A percentile compares a stretch with the other conserved stretches of the same genome.
Evolutionary conservation across 2,797 vertebrate genomes (phyloP).

Genomic region (Catharus ustulatus): DNA sequence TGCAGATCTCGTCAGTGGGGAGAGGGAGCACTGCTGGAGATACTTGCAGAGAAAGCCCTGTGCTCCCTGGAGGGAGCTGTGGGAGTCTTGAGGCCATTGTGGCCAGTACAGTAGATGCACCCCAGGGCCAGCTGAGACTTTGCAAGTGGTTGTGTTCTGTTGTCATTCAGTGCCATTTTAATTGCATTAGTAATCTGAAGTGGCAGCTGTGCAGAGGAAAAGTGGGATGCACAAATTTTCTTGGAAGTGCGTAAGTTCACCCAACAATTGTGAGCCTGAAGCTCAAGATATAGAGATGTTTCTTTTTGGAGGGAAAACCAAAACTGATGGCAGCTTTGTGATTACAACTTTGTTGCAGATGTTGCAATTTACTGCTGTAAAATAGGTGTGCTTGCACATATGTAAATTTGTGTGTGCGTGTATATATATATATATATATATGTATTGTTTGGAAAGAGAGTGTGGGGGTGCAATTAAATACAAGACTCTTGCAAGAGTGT

Average conservation of each 20-base stretch:
- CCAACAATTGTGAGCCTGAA: neutral
- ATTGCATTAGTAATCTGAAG: slow-evolving; percentile 9
- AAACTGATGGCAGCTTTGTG: neutral
- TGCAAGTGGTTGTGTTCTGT: neutral
- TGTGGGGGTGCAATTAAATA: neutral
- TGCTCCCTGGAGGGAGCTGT: neutral
- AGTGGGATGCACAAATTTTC: neutral
- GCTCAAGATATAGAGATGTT: neutral
- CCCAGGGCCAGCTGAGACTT: neutral
- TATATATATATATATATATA: neutral
- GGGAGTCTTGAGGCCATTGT: neutral
- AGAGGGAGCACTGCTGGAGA: neutral
- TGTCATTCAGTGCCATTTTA: neutral
- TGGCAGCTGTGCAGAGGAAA: neutral
- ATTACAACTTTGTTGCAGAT: neutral
- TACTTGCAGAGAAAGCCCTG: accelerated
- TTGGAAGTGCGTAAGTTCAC: neutral
- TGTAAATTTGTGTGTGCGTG: accelerated
- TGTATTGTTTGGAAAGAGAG: neutral
- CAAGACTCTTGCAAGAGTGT: neutral
- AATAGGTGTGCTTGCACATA: neutral
- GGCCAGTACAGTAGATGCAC: accelerated
- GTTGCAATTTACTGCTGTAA: neutral
- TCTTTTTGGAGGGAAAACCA: neutral
- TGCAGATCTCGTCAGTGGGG: neutral